Conservation (phyloP, 2,888 invertebrate genomes). For the Eupithecia pulchellata region DNA sequence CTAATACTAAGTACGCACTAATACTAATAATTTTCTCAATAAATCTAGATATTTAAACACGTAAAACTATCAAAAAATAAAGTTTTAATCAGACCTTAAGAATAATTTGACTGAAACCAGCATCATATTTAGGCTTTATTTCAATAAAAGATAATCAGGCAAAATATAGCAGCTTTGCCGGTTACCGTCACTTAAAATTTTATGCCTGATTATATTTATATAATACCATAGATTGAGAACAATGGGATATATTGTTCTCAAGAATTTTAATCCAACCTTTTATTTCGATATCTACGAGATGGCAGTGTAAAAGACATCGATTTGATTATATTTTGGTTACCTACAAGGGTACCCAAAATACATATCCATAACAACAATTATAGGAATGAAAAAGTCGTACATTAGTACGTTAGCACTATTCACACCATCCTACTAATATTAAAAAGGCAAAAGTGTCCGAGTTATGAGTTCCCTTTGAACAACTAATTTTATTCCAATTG, state of each 20-base stretch:
- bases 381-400: neutral
- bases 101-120: neutral
- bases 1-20: neutral
- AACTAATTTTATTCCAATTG: too few relatives aligned
- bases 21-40: neutral
- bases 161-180: neutral
- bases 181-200: neutral
- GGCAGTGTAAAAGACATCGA: neutral
- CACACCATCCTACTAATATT: neutral
- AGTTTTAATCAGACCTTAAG: neutral
- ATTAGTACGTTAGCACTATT: neutral
- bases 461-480: neutral
- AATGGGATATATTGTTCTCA: neutral
- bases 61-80: neutral
- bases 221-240: neutral
- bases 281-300: neutral
- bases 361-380: neutral
- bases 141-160: neutral
- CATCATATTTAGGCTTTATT: neutral
- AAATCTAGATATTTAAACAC: neutral
- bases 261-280: conserved; percentile 1
- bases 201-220: neutral
- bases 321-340: neutral
- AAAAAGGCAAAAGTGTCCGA: neutral
- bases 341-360: neutral